phyloP scores from a whole-genome alignment of 2,797 vertebrate genomes.

The Todus mexicanus region DNA sequence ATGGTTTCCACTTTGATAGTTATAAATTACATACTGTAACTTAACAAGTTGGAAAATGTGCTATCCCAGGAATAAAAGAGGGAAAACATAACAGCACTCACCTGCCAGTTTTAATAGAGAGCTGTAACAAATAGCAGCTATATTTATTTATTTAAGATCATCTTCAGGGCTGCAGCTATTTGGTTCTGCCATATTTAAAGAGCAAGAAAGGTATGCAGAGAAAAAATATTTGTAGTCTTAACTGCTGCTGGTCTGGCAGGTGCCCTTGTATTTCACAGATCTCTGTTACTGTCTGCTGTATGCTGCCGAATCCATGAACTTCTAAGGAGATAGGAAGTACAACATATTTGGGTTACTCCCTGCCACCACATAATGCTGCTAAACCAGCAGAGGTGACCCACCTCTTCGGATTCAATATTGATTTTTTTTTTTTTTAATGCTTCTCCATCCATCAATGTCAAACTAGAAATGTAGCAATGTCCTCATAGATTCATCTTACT shows the following conservation, averaged over 20 bases:
- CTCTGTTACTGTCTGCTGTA: not conserved
- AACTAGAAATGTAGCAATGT: not conserved
- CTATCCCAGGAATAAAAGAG: not conserved
- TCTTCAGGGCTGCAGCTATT: not conserved
- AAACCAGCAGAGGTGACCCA: not conserved
- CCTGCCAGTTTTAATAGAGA: not conserved
- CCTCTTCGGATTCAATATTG: not conserved
- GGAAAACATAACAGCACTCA: not conserved
- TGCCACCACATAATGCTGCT: not conserved
- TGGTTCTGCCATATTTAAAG: not conserved
- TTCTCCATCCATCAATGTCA: conserved; percentile 17
- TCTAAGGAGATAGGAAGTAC: not conserved
- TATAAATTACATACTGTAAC: not conserved
- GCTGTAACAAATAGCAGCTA: not conserved
- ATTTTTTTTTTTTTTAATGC: not conserved
- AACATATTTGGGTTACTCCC: not conserved
- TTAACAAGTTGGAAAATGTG: not conserved
- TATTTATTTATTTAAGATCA: not conserved
- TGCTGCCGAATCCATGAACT: not conserved
- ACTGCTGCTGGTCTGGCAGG: not conserved
- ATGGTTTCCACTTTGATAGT: not conserved
- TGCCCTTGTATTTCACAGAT: not conserved
- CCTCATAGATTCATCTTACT: not conserved
- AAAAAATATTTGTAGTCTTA: not conserved
- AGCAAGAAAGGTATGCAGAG: not conserved